Evolutionary conservation across 2,113 vertebrate genomes (phyloP).

Genomic region (Tapirus terrestris): DNA sequence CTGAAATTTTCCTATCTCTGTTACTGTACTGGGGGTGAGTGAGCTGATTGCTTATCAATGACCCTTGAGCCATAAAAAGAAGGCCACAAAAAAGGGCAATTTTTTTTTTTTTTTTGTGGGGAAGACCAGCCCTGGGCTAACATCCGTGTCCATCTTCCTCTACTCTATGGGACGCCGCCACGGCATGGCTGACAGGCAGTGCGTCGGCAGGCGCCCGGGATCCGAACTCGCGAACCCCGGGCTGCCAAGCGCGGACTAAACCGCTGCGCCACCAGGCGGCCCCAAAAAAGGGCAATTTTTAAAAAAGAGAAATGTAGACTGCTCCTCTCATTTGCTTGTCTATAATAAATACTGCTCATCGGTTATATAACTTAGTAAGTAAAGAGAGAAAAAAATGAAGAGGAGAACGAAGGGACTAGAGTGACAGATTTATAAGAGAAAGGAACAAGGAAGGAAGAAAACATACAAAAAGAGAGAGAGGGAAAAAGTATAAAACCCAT

Average conservation of each 20-base stretch:
- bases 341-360: background rate
- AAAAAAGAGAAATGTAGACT: background rate
- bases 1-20: background rate
- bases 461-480: background rate
- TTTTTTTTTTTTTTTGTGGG: too few relatives aligned
- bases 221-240: too few relatives aligned
- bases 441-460: background rate
- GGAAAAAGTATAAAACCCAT: background rate
- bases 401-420: background rate
- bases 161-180: too few relatives aligned
- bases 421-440: background rate
- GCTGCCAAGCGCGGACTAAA: too few relatives aligned
- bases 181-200: too few relatives aligned
- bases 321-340: background rate
- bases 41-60: background rate
- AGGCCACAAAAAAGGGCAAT: background rate
- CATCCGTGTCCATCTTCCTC: too few relatives aligned
- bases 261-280: too few relatives aligned
- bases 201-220: too few relatives aligned
- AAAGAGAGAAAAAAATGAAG: conserved; percentile 7
- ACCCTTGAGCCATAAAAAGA: background rate
- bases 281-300: background rate
- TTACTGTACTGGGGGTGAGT: background rate
- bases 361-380: conserved; percentile 14
- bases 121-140: too few relatives aligned